phyloP scores from a whole-genome alignment of 2,888 invertebrate species.

The Acleris holmiana region DNA sequence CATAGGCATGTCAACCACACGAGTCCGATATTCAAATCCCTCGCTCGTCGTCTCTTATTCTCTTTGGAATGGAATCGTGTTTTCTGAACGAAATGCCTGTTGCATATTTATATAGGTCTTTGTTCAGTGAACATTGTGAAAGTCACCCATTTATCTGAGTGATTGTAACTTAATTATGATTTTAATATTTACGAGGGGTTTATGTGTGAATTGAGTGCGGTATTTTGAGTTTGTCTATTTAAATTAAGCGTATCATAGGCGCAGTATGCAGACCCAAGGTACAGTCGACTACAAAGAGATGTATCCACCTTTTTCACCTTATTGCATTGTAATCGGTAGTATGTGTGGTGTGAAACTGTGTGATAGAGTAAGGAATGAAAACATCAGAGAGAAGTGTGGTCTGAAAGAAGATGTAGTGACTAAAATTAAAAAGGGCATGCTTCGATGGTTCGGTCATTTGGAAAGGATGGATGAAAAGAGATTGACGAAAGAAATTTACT shows the following conservation, averaged over 20 bases:
- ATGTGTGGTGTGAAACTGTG: too few relatives aligned
- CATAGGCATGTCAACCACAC: neutral
- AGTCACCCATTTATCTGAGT: constrained; percentile 32
- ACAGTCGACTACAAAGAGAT: too few relatives aligned
- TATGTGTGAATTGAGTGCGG: constrained; percentile 13
- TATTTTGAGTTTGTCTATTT: constrained; percentile 2
- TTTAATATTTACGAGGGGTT: constrained; percentile 24
- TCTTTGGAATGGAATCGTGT: constrained; percentile 30
- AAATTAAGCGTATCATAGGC: neutral
- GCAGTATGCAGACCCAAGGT: too few relatives aligned
- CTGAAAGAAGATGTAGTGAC: too few relatives aligned
- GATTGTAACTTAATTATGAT: constrained; percentile 33
- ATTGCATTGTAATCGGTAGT: too few relatives aligned
- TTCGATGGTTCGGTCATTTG: too few relatives aligned
- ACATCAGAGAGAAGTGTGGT: too few relatives aligned
- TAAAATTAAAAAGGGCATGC: too few relatives aligned
- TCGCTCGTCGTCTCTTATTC: neutral
- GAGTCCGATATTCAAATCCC: neutral
- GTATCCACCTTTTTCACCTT: too few relatives aligned
- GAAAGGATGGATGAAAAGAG: too few relatives aligned
- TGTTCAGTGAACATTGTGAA: constrained; percentile 31
- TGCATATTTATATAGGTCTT: constrained; percentile 41
- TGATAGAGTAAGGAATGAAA: too few relatives aligned
- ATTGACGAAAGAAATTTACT: too few relatives aligned
- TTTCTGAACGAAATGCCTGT: constrained; percentile 37